A percentile compares a stretch with the other conserved stretches of the same genome.
Conservation (phyloP, 2,113 vertebrate genomes). For the Phoenicopterus ruber region DNA sequence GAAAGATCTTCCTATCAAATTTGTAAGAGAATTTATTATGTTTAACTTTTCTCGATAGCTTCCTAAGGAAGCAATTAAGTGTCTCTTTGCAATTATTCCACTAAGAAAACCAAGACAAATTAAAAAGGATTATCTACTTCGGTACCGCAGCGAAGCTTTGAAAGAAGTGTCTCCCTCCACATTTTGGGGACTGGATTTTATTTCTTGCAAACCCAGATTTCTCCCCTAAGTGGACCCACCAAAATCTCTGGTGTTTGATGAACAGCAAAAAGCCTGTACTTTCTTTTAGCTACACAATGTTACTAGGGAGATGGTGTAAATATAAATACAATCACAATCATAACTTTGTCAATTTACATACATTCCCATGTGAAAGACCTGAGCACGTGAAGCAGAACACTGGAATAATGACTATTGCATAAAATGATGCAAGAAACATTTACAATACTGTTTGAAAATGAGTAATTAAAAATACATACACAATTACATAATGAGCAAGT, state of each 20-base stretch:
- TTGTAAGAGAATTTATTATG: not conserved
- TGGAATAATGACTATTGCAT: not conserved
- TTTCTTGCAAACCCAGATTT: not conserved
- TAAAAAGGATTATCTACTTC: not conserved
- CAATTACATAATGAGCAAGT: not conserved
- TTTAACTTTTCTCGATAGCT: not conserved
- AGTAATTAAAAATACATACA: not conserved
- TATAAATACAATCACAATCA: not conserved
- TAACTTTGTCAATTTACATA: not conserved
- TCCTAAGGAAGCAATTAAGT: not conserved
- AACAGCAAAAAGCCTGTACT: not conserved
- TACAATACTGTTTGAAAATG: not conserved
- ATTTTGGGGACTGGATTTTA: not conserved
- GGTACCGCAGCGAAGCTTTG: not conserved
- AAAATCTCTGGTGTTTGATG: not conserved
- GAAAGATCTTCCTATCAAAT: not conserved
- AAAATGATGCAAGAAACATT: not conserved
- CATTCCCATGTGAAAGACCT: not conserved
- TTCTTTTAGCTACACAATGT: not conserved
- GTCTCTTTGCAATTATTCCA: not conserved
- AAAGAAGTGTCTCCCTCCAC: not conserved
- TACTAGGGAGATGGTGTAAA: not conserved
- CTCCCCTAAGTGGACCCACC: not conserved
- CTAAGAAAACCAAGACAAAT: not conserved
- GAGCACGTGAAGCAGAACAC: not conserved